These are phyloP conservation scores for Galago senegalensis DNA, from an alignment of 2,797 vertebrate species.

Conservation along the genomic window DNA sequence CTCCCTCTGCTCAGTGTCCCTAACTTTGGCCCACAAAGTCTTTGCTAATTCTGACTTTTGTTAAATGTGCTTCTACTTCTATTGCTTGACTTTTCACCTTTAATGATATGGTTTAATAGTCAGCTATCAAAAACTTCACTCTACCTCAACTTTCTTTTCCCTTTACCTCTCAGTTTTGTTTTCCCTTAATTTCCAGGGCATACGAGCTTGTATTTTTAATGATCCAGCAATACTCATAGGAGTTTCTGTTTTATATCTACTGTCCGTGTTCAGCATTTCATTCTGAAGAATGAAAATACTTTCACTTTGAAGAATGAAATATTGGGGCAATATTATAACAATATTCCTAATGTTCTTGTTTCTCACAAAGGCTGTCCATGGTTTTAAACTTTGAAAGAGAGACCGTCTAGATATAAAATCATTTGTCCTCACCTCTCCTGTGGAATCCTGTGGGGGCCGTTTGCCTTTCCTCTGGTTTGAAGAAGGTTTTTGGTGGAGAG, in stretches of 20 bases:
- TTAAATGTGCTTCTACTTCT: not conserved
- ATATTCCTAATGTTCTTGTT: not conserved
- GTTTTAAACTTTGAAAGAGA: not conserved
- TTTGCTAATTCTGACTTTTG: not conserved
- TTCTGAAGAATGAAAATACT: too few relatives aligned
- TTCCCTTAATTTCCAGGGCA: not conserved
- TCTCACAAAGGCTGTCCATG: not conserved
- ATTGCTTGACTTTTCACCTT: not conserved
- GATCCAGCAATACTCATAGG: not conserved
- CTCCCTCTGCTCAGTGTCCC: not conserved
- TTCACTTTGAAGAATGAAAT: too few relatives aligned
- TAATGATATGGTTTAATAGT: not conserved
- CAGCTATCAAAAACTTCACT: not conserved
- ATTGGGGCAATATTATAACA: not conserved
- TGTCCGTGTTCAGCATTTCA: not conserved
- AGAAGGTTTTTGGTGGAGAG: rapidly evolving
- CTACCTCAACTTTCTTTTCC: not conserved
- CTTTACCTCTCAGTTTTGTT: not conserved
- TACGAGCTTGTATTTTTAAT: not conserved
- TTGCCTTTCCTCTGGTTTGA: not conserved
- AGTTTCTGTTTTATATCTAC: not conserved
- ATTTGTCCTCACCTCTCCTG: too few relatives aligned
- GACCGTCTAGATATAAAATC: not conserved
- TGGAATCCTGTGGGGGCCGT: not conserved
- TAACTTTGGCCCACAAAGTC: not conserved